These are phyloP conservation scores for Hycleus cichorii DNA, from an alignment of 1,140 invertebrate genomes.

Conservation along the genomic window DNA sequence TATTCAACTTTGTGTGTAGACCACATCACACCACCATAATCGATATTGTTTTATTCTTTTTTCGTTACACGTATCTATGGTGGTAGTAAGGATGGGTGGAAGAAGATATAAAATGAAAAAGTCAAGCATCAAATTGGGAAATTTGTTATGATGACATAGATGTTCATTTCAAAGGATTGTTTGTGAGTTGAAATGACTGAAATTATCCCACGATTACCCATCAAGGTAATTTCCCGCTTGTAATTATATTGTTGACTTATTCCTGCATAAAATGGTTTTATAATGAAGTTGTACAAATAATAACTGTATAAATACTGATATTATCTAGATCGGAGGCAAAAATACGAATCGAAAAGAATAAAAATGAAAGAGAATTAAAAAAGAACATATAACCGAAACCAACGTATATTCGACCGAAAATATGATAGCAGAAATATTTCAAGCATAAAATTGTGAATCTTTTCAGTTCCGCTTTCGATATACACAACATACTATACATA, in stretches of 20 bases:
- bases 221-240: too few relatives aligned
- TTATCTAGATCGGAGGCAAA: neutral
- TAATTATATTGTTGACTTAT: conserved; percentile 1
- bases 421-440: conserved; percentile 9
- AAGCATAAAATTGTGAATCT: conserved; percentile 15
- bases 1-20: neutral
- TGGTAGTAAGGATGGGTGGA: too few relatives aligned
- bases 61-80: too few relatives aligned
- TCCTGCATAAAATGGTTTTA: conserved; percentile 1
- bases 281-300: conserved; percentile 4
- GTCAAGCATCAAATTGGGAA: too few relatives aligned
- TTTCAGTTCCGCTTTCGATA: conserved; percentile 2
- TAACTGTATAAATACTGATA: neutral
- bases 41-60: too few relatives aligned
- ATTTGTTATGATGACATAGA: too few relatives aligned
- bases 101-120: too few relatives aligned
- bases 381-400: neutral
- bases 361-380: neutral
- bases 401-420: conserved; percentile 1
- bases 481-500: too few relatives aligned
- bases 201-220: too few relatives aligned
- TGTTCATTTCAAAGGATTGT: too few relatives aligned
- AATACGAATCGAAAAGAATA: neutral
- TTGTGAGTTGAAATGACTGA: too few relatives aligned
- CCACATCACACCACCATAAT: too few relatives aligned